Percentiles rank a stretch among this genome's conserved stretches.
Conservation (phyloP, 2,888 invertebrate species). For the Nezara viridula region DNA sequence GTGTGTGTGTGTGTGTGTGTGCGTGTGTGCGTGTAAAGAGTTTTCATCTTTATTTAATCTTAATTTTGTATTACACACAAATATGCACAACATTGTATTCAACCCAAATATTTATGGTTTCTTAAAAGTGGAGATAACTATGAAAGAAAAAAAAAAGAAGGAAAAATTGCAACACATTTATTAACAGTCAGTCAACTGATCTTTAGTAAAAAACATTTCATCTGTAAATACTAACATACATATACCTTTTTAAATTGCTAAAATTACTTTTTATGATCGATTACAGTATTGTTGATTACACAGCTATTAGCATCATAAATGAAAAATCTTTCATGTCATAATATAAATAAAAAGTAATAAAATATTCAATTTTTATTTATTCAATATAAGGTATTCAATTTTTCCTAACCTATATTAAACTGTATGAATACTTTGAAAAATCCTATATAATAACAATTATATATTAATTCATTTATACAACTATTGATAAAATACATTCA, state of each 20-base stretch:
- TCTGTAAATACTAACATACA: too few relatives aligned
- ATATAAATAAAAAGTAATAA: neutral
- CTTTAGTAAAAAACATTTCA: neutral
- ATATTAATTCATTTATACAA: neutral
- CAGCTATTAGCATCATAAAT: neutral
- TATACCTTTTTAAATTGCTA: neutral
- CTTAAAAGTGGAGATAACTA: neutral
- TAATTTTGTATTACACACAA: too few relatives aligned
- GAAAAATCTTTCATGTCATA: neutral
- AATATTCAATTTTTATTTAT: too few relatives aligned
- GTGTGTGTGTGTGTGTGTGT: too few relatives aligned
- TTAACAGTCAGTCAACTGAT: neutral
- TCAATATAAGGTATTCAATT: too few relatives aligned
- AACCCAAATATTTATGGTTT: neutral
- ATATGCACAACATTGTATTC: too few relatives aligned
- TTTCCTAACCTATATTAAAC: neutral
- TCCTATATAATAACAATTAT: neutral
- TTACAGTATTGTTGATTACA: neutral
- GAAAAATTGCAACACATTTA: neutral
- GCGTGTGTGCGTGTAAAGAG: too few relatives aligned
- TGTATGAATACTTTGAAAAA: neutral
- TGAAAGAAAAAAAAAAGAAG: neutral
- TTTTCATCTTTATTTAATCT: too few relatives aligned
- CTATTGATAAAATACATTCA: neutral
- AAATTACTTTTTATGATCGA: neutral